Base-by-base conservation (phyloP, 1,140 invertebrate species). In the Microvelia longipes region DNA sequence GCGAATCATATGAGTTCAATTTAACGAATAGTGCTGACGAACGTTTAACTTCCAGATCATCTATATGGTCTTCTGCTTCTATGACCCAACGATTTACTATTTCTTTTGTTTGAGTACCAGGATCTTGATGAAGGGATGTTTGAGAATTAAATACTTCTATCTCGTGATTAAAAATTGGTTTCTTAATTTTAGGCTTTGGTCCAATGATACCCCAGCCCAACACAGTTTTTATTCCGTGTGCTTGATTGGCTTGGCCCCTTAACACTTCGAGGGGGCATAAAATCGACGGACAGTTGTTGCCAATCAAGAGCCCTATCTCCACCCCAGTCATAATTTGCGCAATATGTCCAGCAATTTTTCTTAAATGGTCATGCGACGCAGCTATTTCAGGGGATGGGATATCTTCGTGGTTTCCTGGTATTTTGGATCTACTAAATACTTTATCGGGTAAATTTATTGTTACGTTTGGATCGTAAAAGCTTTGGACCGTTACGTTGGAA, bases 381-480 rank as follows among this genome's bases (percentile, higher is more conserved):
- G 66, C 66, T 26, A 67, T 67, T 67, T 67, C 66, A 67, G 66
- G 66, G 24, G 66, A 26, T 26, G 66, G 66, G 66, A 67, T 28
- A 28, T 29, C 66, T 67, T 27, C 66, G 28, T 28, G 29, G 29
- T 97, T 80, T 11, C 35, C 35, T 19, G 35, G 35, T 11, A 50
- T 50, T 19, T 50, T 19, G 5, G 19, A 5, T 50, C 35, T 50
- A 50, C 35, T 50, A 50, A 50, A 50, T 19, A 50, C 5, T 19
- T 50, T 50, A 50, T 19, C 19, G 19, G 35, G 35, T 19, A 50
- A 50, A 11, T 50, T 19, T 11, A 50, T 50, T 50, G 5, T 50
- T 50, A 50, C 19, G 19, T 50, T 50, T 11, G 35, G 35, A 50
- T 50, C 35, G 35, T 50, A 50, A 50, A 50, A 50, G 19, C 35